Percentiles rank a stretch among this genome's conserved stretches.
Conservation (phyloP, 2,888 invertebrate genomes). For the Dolomedes plantarius region DNA sequence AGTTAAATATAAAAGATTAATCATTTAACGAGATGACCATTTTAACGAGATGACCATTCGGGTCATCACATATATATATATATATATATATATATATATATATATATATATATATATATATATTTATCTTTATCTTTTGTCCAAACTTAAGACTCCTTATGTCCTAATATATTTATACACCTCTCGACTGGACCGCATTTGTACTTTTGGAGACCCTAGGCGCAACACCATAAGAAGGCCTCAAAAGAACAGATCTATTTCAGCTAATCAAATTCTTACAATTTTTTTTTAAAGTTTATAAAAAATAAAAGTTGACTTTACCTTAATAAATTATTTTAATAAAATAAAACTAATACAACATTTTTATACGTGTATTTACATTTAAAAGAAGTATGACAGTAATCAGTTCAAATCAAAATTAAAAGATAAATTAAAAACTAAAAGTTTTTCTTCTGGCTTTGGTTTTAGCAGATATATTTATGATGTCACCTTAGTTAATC, state of each 20-base stretch:
- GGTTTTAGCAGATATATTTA: not conserved
- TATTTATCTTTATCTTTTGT: too few relatives aligned
- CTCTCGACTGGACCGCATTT: not conserved
- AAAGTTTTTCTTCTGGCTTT: not conserved
- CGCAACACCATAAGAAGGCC: not conserved
- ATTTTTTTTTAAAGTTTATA: slow-evolving; percentile 1
- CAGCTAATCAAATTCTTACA: not conserved
- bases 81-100: too few relatives aligned
- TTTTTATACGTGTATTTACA: not conserved
- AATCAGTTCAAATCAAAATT: not conserved
- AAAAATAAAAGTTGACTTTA: not conserved
- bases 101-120: too few relatives aligned
- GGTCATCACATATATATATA: too few relatives aligned
- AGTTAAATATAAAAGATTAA: too few relatives aligned
- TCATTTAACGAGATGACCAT: too few relatives aligned
- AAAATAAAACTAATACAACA: not conserved
- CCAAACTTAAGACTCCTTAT: too few relatives aligned
- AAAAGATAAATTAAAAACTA: not conserved
- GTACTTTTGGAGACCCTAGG: not conserved
- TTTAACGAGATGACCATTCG: too few relatives aligned
- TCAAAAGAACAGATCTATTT: not conserved
- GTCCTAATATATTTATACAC: too few relatives aligned
- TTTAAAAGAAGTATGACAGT: not conserved
- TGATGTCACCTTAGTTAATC: not conserved
- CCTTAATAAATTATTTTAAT: not conserved